These are phyloP conservation scores for Gerris lacustris DNA, from an alignment of 2,888 invertebrate genomes.

Conservation along the genomic window DNA sequence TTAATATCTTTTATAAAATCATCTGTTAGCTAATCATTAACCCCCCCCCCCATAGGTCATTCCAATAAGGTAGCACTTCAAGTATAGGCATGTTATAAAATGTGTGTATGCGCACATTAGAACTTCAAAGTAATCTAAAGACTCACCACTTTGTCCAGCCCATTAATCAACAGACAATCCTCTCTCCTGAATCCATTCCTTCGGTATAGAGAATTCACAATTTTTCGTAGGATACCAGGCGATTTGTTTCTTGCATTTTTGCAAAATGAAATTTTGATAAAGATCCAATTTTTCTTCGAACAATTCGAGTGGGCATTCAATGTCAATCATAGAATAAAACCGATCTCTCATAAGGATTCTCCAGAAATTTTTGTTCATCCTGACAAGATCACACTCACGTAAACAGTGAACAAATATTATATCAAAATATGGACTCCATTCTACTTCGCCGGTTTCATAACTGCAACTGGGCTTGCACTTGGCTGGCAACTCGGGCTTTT, in stretches of 20 bases:
- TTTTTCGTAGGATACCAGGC: background rate
- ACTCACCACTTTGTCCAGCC: too few relatives aligned
- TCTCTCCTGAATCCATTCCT: background rate
- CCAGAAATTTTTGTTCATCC: background rate
- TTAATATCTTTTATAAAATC: too few relatives aligned
- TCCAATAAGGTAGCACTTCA: too few relatives aligned
- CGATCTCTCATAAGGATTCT: background rate
- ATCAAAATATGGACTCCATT: slow-evolving; percentile 1
- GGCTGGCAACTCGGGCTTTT: too few relatives aligned
- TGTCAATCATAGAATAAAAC: background rate
- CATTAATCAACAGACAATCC: too few relatives aligned
- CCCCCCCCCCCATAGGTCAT: too few relatives aligned
- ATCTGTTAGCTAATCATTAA: too few relatives aligned
- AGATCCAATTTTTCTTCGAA: background rate
- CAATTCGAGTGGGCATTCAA: background rate
- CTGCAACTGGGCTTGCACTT: too few relatives aligned
- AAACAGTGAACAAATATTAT: background rate
- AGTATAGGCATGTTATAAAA: too few relatives aligned
- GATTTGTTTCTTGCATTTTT: background rate
- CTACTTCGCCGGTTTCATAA: background rate
- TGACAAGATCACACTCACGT: background rate
- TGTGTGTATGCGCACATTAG: too few relatives aligned
- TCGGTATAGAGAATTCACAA: background rate
- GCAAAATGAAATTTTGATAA: background rate
- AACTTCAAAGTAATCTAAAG: too few relatives aligned